Base-by-base conservation (phyloP, 2,888 invertebrate genomes). In the Eristalis pertinax region DNA sequence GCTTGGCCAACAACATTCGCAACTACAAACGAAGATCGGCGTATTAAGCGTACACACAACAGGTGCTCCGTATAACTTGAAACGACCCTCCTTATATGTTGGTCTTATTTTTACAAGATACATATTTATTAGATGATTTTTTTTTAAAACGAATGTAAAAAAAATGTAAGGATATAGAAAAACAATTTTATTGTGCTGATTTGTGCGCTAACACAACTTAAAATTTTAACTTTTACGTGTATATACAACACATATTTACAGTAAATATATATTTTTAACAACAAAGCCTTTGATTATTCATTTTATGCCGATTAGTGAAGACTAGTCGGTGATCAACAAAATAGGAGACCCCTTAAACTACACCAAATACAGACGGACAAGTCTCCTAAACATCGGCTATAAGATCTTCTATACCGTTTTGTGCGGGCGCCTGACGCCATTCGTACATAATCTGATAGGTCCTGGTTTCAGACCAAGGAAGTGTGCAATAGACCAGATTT, bases 1-100 rank as follows among this genome's bases (percentile, higher is more conserved):
- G 97, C 92, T 94, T 98, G 92, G 97, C 97, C 89, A 96, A 97
- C 92, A 96, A 97, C 91, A 97, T 98, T 93, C 95, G 96, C 93
- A 97, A 97, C 93, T 96, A 96, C 92, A 95, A 95, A 92, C 95
- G 96, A 94, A 95, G 96, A 93, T 95, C 95, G 91, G 94, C 93
- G 91, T 95, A 95, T 93, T 95, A 94, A 94, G 93, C 79, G 79
- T 62, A 19, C 15, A 24, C 24, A 26, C 13, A 22, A 7, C 24
- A 58, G 24, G 32, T 69, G 73, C 24, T 63, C n/a, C 22, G 58
- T 41, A 72, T 58, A 26, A 75, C 72, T 75, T 43, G 41, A 79
- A 75, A 60, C 35, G 74, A 78, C 77, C 60, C 41, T 69, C 43
- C 56, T 67, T 50, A 29, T 4, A 67, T 15, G 60, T 76, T 72